Evolutionary conservation across 2,797 vertebrate genomes (phyloP).

Genomic region (Pseudotriccus pelzelni): DNA sequence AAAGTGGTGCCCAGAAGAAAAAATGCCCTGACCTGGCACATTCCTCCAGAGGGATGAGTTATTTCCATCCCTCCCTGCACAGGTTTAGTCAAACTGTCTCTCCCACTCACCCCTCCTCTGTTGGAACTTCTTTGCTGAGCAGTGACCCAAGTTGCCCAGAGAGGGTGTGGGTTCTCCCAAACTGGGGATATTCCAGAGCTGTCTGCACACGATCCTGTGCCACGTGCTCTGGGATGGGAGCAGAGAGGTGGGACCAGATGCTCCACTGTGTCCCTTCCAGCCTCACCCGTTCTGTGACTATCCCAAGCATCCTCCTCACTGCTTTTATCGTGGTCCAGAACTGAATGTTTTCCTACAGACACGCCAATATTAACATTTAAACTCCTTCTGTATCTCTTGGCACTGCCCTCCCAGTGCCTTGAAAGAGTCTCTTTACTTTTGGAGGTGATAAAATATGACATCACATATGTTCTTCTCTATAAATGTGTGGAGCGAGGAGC

Average conservation of each 20-base stretch:
- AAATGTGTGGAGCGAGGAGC: rapidly evolving
- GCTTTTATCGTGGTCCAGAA: not conserved
- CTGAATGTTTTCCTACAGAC: not conserved
- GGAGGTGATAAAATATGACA: not conserved
- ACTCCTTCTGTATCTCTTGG: not conserved
- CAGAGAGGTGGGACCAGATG: not conserved
- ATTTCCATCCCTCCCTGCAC: not conserved
- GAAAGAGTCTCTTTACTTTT: not conserved
- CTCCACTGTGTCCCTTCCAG: not conserved
- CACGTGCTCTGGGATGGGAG: not conserved
- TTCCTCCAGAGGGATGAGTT: not conserved
- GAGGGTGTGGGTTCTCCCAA: not conserved
- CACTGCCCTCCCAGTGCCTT: not conserved
- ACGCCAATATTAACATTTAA: not conserved
- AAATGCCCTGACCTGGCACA: not conserved
- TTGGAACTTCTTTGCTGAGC: not conserved
- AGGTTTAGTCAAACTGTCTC: not conserved
- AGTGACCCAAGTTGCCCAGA: not conserved
- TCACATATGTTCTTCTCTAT: not conserved
- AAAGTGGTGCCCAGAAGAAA: not conserved
- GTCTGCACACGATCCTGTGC: not conserved
- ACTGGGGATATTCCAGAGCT: not conserved
- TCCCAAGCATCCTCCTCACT: not conserved
- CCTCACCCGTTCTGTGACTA: not conserved
- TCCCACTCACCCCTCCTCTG: not conserved